Evolutionary conservation across 2,888 invertebrate genomes (phyloP), one percentile per base, ranked within the genome.

Genomic region (Cloeon dipterum): DNA sequence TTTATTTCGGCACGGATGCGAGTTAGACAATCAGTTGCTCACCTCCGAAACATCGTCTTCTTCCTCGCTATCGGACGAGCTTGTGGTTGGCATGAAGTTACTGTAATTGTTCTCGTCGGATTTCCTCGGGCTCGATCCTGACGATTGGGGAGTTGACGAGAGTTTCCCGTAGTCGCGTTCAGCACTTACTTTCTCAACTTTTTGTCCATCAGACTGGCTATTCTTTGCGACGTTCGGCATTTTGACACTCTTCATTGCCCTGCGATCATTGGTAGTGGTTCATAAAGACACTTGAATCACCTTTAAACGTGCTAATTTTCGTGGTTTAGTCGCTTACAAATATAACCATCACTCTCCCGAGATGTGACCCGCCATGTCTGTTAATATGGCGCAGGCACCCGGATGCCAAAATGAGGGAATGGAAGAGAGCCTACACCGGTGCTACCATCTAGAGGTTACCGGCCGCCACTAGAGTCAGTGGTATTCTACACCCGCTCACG

Each of bases 1-100:
- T n/a, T n/a, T n/a, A n/a, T n/a, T n/a, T n/a, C n/a, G n/a, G 38
- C 39, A 41, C 26, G 34, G 29, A 36, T 17, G 29, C 35, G 35
- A 29, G 32, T 33, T 37, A 20, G 35, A 20, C 34, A 26, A 25
- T 37, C n/a, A n/a, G 34, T 34, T 21, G n/a, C 54, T 71, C 74
- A 89, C 88, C 83, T 88, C 88, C 54, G 86, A 88, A 59, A 83
- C 83, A 63, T 88, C 88, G 61, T n/a, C n/a, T n/a, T 88, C 89
- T 64, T 88, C 88, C 61, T 89, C 89, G 61, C 86, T 88, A 67
- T 85, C 88, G 54, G 88, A 88, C 59, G 86, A 74, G 68, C 86
- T 86, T 62, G 82, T 78, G 68, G 83, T 82, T n/a, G n/a, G n/a
- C n/a, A n/a, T n/a, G n/a, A n/a, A n/a, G n/a, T n/a, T n/a, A n/a